Conservation (phyloP, 2,113 vertebrate species). For the Benitochromis conjunctus region DNA sequence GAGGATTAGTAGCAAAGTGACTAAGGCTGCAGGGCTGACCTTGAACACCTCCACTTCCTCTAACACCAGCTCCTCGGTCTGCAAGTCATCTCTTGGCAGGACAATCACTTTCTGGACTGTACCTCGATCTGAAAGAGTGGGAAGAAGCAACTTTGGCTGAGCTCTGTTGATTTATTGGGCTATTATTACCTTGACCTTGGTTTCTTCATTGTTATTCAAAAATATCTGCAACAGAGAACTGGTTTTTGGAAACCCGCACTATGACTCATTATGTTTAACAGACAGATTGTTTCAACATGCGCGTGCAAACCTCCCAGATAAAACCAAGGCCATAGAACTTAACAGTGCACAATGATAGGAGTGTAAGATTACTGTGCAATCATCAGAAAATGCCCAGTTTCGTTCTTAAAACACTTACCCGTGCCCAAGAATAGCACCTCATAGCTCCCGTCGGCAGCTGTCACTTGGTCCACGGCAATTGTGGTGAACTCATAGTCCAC, state of each 20-base stretch:
- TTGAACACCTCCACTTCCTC: constrained; percentile 98
- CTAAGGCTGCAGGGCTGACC: constrained; percentile 61
- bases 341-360: not conserved
- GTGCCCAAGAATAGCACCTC: constrained; percentile 99
- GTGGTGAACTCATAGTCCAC: constrained; percentile 96
- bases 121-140: constrained; percentile 80
- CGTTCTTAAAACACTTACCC: constrained; percentile 72
- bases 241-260: not conserved
- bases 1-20: not conserved
- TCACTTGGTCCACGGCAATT: constrained; percentile 95
- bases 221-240: not conserved
- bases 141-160: not conserved
- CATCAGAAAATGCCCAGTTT: not conserved
- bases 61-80: constrained; percentile 93
- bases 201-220: not conserved
- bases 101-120: constrained; percentile 98
- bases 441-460: constrained; percentile 94
- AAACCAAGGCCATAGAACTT: not conserved
- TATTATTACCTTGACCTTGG: not conserved
- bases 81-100: constrained; percentile 91
- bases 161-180: not conserved
- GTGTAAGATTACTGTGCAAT: not conserved
- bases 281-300: not conserved
- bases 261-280: not conserved
- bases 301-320: not conserved